phyloP scores from a whole-genome alignment of 2,888 invertebrate genomes.

The Megalurothrips usitatus region DNA sequence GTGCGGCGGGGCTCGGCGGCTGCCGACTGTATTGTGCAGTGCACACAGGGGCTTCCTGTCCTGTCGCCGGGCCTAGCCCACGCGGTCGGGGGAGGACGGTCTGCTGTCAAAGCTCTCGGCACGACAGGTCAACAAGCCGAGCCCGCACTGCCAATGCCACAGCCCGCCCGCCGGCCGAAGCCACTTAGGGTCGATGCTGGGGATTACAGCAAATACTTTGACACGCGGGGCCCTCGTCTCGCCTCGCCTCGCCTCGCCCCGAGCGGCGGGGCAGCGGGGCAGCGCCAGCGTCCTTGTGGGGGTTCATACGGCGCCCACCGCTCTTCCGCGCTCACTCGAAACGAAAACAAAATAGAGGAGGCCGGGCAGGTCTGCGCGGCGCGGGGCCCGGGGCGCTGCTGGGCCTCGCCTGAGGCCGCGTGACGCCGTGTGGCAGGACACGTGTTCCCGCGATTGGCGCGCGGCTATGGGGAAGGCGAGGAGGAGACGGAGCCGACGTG shows the following conservation, averaged over 20 bases:
- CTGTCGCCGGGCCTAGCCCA: background rate
- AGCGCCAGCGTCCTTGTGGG: background rate
- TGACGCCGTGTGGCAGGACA: background rate
- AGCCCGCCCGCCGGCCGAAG: background rate
- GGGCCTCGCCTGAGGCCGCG: background rate
- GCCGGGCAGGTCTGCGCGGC: background rate
- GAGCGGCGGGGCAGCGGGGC: background rate
- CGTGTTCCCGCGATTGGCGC: background rate
- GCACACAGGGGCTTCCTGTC: slow-evolving; percentile 1
- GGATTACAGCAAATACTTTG: background rate
- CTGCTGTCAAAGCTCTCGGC: background rate
- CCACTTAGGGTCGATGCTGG: background rate
- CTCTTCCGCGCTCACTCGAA: too few species aligned
- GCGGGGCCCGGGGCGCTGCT: background rate
- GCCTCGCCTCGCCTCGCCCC: too few species aligned
- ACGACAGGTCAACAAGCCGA: background rate
- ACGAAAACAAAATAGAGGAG: background rate
- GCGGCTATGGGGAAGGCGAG: background rate
- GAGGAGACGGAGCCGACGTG: background rate
- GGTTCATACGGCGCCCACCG: background rate
- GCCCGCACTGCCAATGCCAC: background rate
- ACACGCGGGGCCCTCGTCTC: too few species aligned
- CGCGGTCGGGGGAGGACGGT: too few species aligned
- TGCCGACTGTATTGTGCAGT: background rate
- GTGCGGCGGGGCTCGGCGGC: background rate